These are phyloP conservation scores for Siphamia tubifer DNA, from an alignment of 2,113 vertebrate species.

Conservation along the genomic window DNA sequence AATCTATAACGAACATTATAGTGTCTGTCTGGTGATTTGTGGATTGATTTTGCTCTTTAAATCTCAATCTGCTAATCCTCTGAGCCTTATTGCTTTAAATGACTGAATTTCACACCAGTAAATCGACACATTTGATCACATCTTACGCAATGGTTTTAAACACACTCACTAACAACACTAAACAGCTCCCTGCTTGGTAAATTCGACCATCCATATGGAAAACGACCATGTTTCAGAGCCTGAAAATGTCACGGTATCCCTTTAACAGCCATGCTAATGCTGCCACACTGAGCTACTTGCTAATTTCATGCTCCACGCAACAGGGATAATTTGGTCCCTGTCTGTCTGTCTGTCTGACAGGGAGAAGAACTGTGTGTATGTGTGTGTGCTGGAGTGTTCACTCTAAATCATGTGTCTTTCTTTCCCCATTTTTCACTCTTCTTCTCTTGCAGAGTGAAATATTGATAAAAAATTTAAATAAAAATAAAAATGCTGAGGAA, in stretches of 20 bases:
- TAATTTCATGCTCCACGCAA: conserved; percentile 76
- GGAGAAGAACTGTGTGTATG: conserved; percentile 8
- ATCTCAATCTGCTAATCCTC: conserved; percentile 8
- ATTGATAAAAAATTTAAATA: conserved; percentile 7
- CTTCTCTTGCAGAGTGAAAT: conserved; percentile 27
- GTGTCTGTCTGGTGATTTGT: no score
- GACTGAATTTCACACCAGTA: not conserved
- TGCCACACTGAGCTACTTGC: conserved; percentile 73
- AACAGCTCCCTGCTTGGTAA: conserved; percentile 28
- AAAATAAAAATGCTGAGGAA: not conserved
- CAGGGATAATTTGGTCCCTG: conserved; percentile 71
- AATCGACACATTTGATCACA: conserved; percentile 1
- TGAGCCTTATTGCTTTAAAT: conserved; percentile 11
- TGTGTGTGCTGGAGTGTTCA: not conserved
- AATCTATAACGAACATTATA: no score
- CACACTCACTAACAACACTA: not conserved
- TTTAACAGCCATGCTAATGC: conserved; percentile 71
- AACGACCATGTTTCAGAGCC: conserved; percentile 39
- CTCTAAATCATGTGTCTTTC: conserved; percentile 25
- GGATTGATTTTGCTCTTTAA: not conserved
- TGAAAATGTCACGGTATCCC: conserved; percentile 60
- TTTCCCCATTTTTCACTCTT: conserved; percentile 1
- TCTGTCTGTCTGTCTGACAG: conserved; percentile 38
- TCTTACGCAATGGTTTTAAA: conserved; percentile 1
- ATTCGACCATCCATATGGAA: conserved; percentile 19